Percentiles rank a stretch among this genome's conserved stretches.
phyloP scores from a whole-genome alignment of 2,888 invertebrate species.

The Mythimna vitellina region DNA sequence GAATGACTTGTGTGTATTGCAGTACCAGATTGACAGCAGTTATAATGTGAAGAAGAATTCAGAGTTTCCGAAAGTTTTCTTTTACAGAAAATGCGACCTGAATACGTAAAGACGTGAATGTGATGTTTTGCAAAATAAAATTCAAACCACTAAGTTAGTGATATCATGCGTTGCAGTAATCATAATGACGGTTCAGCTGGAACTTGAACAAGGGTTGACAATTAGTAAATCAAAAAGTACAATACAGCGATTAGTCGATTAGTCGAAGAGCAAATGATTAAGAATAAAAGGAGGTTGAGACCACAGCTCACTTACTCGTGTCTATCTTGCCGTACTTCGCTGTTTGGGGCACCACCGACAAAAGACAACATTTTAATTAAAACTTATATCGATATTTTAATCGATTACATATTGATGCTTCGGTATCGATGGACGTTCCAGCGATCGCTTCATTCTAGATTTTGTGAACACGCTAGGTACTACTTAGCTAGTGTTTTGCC shows the following conservation, averaged over 20 bases:
- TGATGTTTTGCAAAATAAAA: conserved; percentile 75
- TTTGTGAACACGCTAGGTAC: conserved; percentile 57
- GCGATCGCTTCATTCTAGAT: conserved; percentile 61
- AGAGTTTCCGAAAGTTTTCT: not conserved
- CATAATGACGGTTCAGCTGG: conserved; percentile 78
- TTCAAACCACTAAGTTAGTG: conserved; percentile 77
- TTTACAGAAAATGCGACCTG: conserved; percentile 72
- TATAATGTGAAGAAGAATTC: not conserved
- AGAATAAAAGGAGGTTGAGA: conserved; percentile 87
- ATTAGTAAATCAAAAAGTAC: conserved; percentile 84
- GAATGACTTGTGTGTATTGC: not conserved
- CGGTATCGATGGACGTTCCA: conserved; percentile 61
- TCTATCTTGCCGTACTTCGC: conserved; percentile 88
- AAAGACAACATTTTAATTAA: conserved; percentile 89
- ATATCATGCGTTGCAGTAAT: conserved; percentile 81
- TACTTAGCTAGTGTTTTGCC: conserved; percentile 55
- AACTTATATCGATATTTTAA: conserved; percentile 67
- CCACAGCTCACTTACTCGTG: conserved; percentile 90
- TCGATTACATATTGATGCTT: conserved; percentile 52
- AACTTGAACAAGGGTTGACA: conserved; percentile 77
- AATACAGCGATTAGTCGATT: conserved; percentile 88
- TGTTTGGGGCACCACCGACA: conserved; percentile 91
- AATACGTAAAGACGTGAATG: conserved; percentile 58
- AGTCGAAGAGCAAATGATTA: conserved; percentile 86
- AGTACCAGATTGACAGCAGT: not conserved